These are phyloP conservation scores for Progne subis DNA, from an alignment of 2,113 vertebrate genomes.

Conservation along the genomic window DNA sequence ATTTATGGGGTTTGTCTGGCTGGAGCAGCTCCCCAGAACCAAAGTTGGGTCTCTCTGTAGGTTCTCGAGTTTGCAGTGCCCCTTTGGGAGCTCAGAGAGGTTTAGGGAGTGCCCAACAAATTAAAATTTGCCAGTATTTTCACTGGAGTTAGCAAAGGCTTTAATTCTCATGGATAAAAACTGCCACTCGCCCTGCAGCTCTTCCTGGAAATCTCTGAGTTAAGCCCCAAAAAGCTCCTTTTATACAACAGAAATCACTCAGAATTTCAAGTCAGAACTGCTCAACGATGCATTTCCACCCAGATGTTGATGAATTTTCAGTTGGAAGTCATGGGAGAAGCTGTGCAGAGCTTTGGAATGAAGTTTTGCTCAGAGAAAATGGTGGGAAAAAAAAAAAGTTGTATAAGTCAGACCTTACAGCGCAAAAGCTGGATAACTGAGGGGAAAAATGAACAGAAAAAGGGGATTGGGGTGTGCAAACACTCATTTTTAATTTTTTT, in stretches of 20 bases:
- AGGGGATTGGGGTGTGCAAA: rapidly evolving
- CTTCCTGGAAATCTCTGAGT: neutral
- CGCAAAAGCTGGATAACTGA: neutral
- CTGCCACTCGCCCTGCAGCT: neutral
- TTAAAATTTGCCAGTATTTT: neutral
- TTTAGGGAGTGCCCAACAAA: neutral
- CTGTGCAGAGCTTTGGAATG: neutral
- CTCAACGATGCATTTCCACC: neutral
- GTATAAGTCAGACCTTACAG: neutral
- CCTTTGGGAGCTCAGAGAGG: neutral
- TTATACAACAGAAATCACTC: neutral
- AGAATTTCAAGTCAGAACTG: neutral
- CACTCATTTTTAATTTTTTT: neutral
- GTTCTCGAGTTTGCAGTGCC: neutral
- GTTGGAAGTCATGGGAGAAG: neutral
- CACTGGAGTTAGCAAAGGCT: neutral
- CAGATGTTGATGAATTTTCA: neutral
- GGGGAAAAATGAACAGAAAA: neutral
- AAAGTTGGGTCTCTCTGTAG: neutral
- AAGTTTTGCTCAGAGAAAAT: neutral
- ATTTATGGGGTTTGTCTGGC: neutral
- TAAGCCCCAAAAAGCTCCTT: neutral
- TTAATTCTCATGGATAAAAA: neutral
- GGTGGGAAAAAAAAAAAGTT: neutral
- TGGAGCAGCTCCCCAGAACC: neutral